These are phyloP conservation scores for Octodon degus DNA, from an alignment of 2,113 vertebrate species.

Conservation along the genomic window DNA sequence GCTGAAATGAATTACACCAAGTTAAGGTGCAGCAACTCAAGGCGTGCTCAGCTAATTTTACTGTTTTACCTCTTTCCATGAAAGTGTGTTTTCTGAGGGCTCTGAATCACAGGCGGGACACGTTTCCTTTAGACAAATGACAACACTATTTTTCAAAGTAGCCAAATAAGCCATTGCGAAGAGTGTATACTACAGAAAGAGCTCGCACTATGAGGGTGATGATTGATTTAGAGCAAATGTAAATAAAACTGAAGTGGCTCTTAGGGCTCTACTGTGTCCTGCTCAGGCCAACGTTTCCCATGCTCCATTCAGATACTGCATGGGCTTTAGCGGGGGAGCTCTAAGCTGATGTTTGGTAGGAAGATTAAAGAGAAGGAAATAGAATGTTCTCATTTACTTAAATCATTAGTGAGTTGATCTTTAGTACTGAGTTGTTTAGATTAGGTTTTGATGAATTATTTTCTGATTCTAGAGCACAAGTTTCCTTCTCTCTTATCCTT, in stretches of 20 bases:
- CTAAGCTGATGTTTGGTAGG: not conserved
- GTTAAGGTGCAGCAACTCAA: not conserved
- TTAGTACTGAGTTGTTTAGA: not conserved
- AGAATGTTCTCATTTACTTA: not conserved
- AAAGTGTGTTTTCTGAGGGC: not conserved
- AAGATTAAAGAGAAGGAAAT: not conserved
- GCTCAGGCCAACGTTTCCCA: not conserved
- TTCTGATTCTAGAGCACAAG: not conserved
- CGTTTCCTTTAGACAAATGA: not conserved
- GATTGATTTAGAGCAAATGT: slow-evolving; percentile 38
- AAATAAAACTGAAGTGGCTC: slow-evolving; percentile 58
- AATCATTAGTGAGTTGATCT: not conserved
- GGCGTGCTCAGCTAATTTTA: not conserved
- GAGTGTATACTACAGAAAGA: slow-evolving; percentile 39
- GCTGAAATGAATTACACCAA: not conserved
- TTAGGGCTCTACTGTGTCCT: not conserved
- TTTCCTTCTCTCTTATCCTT: not conserved
- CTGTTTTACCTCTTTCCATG: not conserved
- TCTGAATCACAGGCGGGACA: not conserved
- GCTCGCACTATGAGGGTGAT: not conserved
- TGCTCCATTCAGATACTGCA: not conserved
- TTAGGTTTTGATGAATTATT: not conserved
- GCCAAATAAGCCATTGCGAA: slow-evolving; percentile 59
- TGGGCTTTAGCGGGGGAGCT: not conserved
- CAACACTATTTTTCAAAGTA: slow-evolving; percentile 51